A percentile compares a stretch with the other conserved stretches of the same genome.
phyloP scores from a whole-genome alignment of 2,888 invertebrate genomes.

The Rhyacophila evoluta region DNA sequence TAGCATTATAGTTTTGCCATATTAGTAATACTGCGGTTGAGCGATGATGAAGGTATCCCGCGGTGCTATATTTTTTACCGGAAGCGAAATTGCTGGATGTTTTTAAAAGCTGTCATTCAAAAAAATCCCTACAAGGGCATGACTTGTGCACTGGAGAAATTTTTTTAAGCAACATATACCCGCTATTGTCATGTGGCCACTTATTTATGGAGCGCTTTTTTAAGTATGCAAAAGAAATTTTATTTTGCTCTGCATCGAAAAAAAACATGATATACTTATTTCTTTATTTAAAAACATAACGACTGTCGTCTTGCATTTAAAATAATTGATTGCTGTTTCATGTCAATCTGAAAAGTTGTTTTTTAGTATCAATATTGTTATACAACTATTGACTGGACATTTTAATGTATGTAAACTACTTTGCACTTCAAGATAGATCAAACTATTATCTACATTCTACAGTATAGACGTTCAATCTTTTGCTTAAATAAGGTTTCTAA shows the following conservation, averaged over 20 bases:
- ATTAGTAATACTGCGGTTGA: too few relatives aligned
- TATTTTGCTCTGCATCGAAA: background rate
- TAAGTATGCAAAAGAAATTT: background rate
- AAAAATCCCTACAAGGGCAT: background rate
- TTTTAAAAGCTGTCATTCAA: background rate
- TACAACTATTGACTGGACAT: too few relatives aligned
- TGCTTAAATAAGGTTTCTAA: too few relatives aligned
- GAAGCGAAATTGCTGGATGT: background rate
- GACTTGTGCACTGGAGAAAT: background rate
- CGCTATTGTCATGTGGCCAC: background rate
- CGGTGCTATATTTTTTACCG: background rate
- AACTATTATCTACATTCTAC: too few relatives aligned
- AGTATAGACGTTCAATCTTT: too few relatives aligned
- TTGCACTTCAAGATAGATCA: too few relatives aligned
- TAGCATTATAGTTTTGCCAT: too few relatives aligned
- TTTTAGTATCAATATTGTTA: too few relatives aligned
- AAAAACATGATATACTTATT: conserved; percentile 20
- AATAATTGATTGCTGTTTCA: background rate
- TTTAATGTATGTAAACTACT: too few relatives aligned
- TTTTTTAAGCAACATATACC: background rate
- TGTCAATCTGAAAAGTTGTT: background rate
- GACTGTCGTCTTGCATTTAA: background rate
- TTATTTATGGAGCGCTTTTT: background rate
- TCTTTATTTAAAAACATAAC: background rate
- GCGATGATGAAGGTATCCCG: background rate